Percentiles rank a stretch among this genome's conserved stretches.
These are phyloP conservation scores for Nebria brevicollis DNA, from an alignment of 2,888 invertebrate species.

Conservation along the genomic window DNA sequence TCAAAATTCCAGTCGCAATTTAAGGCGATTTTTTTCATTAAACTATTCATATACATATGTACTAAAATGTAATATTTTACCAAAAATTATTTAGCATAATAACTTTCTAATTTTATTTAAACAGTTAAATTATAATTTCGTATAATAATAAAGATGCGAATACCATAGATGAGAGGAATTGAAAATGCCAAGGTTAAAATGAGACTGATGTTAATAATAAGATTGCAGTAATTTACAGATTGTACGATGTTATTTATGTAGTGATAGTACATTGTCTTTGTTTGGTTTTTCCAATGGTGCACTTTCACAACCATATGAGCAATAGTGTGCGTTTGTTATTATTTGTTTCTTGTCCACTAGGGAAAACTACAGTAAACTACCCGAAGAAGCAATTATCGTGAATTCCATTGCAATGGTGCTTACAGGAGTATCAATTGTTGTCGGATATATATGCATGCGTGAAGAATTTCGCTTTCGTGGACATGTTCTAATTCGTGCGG, in stretches of 20 bases:
- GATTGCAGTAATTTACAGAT: background rate
- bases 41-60: no score
- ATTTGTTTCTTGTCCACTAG: slow-evolving; percentile 26
- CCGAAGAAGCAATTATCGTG: slow-evolving; percentile 74
- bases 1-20: no score
- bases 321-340: background rate
- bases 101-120: no score
- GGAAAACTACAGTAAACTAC: slow-evolving; percentile 50
- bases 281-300: background rate
- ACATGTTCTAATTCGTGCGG: slow-evolving; percentile 68
- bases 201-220: background rate
- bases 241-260: background rate
- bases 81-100: no score
- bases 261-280: background rate
- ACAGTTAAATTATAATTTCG: background rate
- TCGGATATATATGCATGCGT: slow-evolving; percentile 73
- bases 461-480: slow-evolving; percentile 67
- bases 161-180: background rate
- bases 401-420: slow-evolving; percentile 76
- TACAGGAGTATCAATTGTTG: slow-evolving; percentile 72
- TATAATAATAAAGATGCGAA: background rate
- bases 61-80: no score
- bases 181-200: slow-evolving; percentile 13
- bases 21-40: no score
- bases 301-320: background rate